Percentiles rank a stretch among this genome's conserved stretches.
Conservation (phyloP, 2,113 vertebrate species). For the Chelonoidis abingdonii region DNA sequence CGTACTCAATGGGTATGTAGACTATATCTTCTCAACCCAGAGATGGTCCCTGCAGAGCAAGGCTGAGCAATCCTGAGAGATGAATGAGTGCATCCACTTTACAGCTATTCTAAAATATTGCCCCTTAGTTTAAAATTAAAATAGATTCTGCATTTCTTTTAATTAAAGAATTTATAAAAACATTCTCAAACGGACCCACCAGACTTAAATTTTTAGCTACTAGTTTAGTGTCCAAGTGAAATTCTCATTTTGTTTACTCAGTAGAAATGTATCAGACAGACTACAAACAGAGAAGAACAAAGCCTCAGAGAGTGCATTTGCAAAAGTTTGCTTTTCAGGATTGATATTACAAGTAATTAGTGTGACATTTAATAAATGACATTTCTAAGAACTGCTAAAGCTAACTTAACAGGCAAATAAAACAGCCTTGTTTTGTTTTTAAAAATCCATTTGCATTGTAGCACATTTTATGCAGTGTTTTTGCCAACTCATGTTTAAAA, state of each 20-base stretch:
- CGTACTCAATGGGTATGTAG: neutral
- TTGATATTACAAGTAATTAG: constrained; percentile 71
- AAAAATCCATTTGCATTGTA: constrained; percentile 50
- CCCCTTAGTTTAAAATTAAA: neutral
- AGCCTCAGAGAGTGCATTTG: constrained; percentile 50
- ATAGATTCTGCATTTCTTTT: neutral
- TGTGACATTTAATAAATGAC: constrained; percentile 70
- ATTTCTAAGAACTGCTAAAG: constrained; percentile 64
- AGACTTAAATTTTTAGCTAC: constrained; percentile 24
- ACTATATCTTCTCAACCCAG: neutral
- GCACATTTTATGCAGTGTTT: constrained; percentile 42
- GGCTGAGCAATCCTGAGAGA: neutral
- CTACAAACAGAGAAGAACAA: constrained; percentile 39
- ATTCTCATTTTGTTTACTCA: constrained; percentile 37
- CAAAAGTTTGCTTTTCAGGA: constrained; percentile 61
- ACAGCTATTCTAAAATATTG: neutral
- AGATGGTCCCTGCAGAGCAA: neutral
- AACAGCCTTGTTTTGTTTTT: constrained; percentile 50
- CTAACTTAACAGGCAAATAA: constrained; percentile 45
- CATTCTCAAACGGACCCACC: constrained; percentile 6
- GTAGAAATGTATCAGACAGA: constrained; percentile 52
- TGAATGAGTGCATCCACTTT: neutral
- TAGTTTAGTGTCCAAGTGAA: constrained; percentile 15
- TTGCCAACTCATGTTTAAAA: constrained; percentile 58
- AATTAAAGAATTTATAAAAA: constrained; percentile 12